Conservation (phyloP, 2,797 vertebrate genomes). For the Hippoglossus hippoglossus region DNA sequence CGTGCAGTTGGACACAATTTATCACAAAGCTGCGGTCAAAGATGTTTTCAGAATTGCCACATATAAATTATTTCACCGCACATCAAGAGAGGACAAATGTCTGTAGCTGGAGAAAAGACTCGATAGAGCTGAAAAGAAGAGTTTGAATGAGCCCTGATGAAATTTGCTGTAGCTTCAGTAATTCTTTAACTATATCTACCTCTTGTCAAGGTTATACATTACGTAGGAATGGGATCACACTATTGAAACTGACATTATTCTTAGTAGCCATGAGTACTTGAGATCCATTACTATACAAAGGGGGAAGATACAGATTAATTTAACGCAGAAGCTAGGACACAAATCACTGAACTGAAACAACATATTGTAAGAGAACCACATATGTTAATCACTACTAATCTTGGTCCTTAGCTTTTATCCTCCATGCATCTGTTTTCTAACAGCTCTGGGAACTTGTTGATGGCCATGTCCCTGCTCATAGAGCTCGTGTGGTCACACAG, state of each 20-base stretch:
- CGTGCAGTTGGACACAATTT: too few relatives aligned
- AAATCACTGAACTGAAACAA: constrained; percentile 9
- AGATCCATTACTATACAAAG: background rate
- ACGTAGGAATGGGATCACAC: background rate
- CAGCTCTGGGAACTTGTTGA: constrained; percentile 49
- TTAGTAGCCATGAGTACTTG: background rate
- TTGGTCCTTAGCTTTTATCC: constrained; percentile 28
- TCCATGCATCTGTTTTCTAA: constrained; percentile 56
- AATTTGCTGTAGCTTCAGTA: too few relatives aligned
- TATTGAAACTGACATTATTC: background rate
- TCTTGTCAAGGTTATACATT: background rate
- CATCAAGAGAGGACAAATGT: background rate
- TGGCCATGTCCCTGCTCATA: constrained; percentile 57
- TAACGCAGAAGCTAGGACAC: background rate
- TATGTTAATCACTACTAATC: constrained; percentile 32
- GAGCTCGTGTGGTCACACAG: constrained; percentile 52
- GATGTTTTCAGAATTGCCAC: background rate
- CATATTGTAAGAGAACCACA: constrained; percentile 22
- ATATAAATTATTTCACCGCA: background rate
- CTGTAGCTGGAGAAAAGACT: background rate
- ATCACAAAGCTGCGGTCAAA: too few relatives aligned
- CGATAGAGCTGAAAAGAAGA: background rate
- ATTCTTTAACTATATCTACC: too few relatives aligned
- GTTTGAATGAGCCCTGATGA: too few relatives aligned
- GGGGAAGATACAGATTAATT: background rate